Evolutionary conservation across 2,888 invertebrate species (phyloP).

Genomic region (Tridacna crocea): DNA sequence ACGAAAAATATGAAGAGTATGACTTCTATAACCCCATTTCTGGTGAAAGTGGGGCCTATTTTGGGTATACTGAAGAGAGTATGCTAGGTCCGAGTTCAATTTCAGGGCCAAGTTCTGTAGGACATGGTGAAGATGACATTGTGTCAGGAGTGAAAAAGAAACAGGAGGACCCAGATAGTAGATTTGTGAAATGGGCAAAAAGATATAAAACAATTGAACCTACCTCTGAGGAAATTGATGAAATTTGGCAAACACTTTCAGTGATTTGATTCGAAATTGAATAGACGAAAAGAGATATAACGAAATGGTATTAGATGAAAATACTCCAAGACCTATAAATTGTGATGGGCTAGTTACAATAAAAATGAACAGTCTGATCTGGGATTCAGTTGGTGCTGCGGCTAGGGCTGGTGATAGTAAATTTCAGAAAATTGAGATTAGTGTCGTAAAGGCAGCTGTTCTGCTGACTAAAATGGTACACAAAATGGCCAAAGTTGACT

Average conservation of each 20-base stretch:
- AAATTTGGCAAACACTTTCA: background rate
- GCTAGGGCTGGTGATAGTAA: conserved; percentile 33
- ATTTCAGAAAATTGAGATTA: conserved; percentile 30
- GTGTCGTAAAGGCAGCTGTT: conserved; percentile 42
- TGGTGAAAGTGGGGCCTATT: too few relatives aligned
- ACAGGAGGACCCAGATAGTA: background rate
- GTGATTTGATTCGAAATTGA: conserved; percentile 32
- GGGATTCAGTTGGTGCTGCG: conserved; percentile 27
- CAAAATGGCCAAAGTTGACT: conserved; percentile 30
- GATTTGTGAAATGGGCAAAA: conserved; percentile 2
- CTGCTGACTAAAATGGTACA: conserved; percentile 43
- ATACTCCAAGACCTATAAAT: conserved; percentile 33
- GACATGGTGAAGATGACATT: too few relatives aligned
- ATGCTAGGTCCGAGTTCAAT: too few relatives aligned
- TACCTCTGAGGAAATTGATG: background rate
- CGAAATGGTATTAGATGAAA: conserved; percentile 40
- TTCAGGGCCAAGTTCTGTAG: too few relatives aligned
- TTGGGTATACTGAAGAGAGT: too few relatives aligned
- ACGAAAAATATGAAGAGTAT: too few relatives aligned
- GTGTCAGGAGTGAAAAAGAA: too few relatives aligned
- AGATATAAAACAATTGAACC: background rate
- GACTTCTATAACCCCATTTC: too few relatives aligned
- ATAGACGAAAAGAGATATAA: conserved; percentile 40
- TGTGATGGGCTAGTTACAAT: conserved; percentile 42
- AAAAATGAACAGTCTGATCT: conserved; percentile 35